These are phyloP conservation scores for Regulus satrapa DNA, from an alignment of 2,113 vertebrate species.

Conservation along the genomic window DNA sequence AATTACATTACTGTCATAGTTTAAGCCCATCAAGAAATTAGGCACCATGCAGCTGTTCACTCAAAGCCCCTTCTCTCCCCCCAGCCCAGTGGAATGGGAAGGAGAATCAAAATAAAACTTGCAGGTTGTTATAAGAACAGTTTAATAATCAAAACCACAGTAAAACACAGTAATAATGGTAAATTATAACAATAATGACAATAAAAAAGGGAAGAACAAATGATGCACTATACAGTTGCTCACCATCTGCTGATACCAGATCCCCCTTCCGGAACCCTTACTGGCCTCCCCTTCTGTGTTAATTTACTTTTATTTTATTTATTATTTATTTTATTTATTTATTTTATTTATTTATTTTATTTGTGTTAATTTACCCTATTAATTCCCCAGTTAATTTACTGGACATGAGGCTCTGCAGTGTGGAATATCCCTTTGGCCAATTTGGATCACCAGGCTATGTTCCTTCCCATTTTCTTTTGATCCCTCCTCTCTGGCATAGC, in stretches of 20 bases:
- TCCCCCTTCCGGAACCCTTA: fast-evolving
- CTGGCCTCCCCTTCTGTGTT: too few species aligned
- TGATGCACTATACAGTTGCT: neutral
- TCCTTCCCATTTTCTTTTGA: neutral
- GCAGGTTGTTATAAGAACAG: neutral
- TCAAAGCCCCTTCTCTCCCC: neutral
- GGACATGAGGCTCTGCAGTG: neutral
- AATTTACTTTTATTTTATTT: too few species aligned
- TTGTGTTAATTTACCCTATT: too few species aligned
- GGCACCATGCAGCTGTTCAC: neutral
- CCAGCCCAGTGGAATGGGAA: neutral
- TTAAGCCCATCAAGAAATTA: neutral
- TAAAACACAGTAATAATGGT: neutral
- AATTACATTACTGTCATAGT: neutral
- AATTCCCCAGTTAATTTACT: neutral
- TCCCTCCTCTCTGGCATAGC: neutral
- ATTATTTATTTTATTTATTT: too few species aligned
- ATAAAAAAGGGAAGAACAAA: neutral
- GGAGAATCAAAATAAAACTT: neutral
- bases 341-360: too few species aligned
- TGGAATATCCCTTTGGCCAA: neutral
- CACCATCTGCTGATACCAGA: neutral
- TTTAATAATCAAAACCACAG: neutral
- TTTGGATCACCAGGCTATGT: neutral
- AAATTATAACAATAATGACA: neutral